Base-by-base conservation (phyloP, 1,140 invertebrate genomes). In the Pseudomyrmex sp. region DNA sequence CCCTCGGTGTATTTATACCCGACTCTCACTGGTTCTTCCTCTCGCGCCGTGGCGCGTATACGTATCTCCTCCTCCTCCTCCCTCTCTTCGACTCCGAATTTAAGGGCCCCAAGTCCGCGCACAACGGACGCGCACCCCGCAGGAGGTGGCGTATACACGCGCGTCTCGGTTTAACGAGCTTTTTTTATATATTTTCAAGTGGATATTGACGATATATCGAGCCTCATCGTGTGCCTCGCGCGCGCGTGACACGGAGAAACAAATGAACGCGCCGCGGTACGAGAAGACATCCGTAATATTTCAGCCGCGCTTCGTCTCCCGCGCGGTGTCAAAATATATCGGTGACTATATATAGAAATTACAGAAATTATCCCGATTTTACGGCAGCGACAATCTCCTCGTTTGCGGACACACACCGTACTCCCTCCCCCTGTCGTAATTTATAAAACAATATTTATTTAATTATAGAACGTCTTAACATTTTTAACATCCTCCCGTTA, bases 1-100 rank as follows among this genome's bases (percentile, higher is more conserved):
- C 83, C 48, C 84, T 66, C 86, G 85, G 88, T 92, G 85, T 93
- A 92, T 93, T 92, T 93, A 93, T 91, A 91, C 91, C 83, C 86
- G 85, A 91, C 90, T 91, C 92, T 93, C 90, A 86, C 88, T 90
- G 88, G 84, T 89, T 85, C 85, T 82, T 85, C 70, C 83, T 80
- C 70, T 66, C 88, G 82, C 56, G 66, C 61, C 72, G 35, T 66
- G n/a, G 61, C 70, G 72, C 77, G 66, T 88, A 76, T 46, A 65
- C 56, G 18, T 70, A 65, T 75, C 20, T 62, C 8, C 13, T 23
- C 23, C 13, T 23, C 23, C n/a, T 2, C 46, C 13, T 1, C 3
- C 3, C 50, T 52, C 50, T 52, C 13, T 52, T 26, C 72, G 54
- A 74, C 70, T 88, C 84, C 87, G 80, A 88, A 89, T 89, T 89